Conservation (phyloP, 2,888 invertebrate species). For the Macrosiphum euphorbiae region DNA sequence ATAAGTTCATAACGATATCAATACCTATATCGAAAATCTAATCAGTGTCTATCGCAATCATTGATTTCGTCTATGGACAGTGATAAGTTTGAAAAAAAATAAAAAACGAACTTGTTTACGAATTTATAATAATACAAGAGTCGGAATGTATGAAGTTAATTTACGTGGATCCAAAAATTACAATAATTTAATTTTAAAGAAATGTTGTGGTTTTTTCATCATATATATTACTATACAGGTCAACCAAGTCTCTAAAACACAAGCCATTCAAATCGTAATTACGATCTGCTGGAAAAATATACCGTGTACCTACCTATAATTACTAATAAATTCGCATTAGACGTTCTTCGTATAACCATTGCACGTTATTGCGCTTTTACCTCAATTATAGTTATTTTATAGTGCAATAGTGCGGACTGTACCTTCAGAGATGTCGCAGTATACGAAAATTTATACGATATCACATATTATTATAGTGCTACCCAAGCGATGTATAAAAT, state of each 20-base stretch:
- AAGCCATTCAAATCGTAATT: not conserved
- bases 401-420: not conserved
- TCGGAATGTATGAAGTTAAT: not conserved
- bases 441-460: not conserved
- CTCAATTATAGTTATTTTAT: conserved; percentile 5
- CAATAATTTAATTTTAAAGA: not conserved
- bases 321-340: not conserved
- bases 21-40: not conserved
- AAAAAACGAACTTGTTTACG: too few species aligned
- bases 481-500: not conserved
- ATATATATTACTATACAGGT: not conserved
- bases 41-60: not conserved
- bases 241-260: not conserved
- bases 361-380: not conserved
- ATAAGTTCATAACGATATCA: not conserved
- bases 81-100: not conserved
- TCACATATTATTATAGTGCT: not conserved
- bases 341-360: not conserved
- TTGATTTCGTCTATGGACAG: not conserved
- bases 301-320: not conserved
- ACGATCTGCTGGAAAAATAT: not conserved
- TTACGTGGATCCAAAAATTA: not conserved
- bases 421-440: not conserved
- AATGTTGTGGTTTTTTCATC: not conserved
- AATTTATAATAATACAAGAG: not conserved